A percentile compares a stretch with the other conserved stretches of the same genome.
Evolutionary conservation across 2,888 invertebrate genomes (phyloP).

Genomic region (Plebejus anna): DNA sequence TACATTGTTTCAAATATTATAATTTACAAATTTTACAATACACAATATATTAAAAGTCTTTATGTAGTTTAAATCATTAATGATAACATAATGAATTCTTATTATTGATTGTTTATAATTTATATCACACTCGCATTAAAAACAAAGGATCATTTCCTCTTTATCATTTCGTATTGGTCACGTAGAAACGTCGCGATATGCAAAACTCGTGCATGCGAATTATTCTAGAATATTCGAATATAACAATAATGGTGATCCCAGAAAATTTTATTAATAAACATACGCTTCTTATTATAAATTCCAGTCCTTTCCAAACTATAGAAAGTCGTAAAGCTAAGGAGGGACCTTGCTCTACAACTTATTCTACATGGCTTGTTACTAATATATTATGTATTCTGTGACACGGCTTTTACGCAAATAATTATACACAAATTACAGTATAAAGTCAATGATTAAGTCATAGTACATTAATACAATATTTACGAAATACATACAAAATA

Average conservation of each 20-base stretch:
- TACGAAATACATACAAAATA: background rate
- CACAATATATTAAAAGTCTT: too few relatives aligned
- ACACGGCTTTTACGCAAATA: too few relatives aligned
- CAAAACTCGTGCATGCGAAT: background rate
- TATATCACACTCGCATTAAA: background rate
- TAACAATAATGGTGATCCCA: background rate
- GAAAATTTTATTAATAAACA: background rate
- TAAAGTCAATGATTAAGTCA: too few relatives aligned
- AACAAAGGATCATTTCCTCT: background rate
- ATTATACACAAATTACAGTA: too few relatives aligned
- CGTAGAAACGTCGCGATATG: background rate
- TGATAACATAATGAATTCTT: background rate
- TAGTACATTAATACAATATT: too few relatives aligned
- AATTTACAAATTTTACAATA: too few relatives aligned
- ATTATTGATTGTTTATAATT: background rate
- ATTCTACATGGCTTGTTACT: too few relatives aligned
- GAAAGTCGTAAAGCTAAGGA: too few relatives aligned
- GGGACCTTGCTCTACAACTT: too few relatives aligned
- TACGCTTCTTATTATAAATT: background rate
- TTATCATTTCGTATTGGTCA: conserved; percentile 6
- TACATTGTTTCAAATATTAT: too few relatives aligned
- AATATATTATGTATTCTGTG: too few relatives aligned
- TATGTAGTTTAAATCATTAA: background rate
- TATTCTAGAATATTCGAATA: background rate
- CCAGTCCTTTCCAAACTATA: background rate